Base-by-base conservation (phyloP, 2,888 invertebrate genomes). In the Dorcus hopei region DNA sequence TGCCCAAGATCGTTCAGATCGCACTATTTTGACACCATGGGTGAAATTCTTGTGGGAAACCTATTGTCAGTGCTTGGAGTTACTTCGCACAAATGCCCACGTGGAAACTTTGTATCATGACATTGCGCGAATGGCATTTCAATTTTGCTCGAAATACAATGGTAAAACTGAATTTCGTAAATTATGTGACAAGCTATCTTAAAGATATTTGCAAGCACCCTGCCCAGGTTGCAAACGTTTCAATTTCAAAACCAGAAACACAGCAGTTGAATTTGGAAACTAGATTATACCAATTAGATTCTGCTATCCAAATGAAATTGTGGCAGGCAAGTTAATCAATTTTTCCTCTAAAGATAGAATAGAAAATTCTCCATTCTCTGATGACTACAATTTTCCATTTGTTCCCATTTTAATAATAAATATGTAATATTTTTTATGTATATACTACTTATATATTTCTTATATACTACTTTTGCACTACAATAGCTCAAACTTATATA, bases 1-100 rank as follows among this genome's bases (percentile, higher is more conserved):
- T 78, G 96, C 96, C 0, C 98, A 99, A 79, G 99, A 99, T 77
- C 87, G 98, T 49, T 93, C 93, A 71, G 98, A 99, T 75, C 87
- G 99, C 55, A 97, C 98, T 3, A 97, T 98, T 69, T 82, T 99
- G 43, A 91, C 97, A 61, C 99, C 99, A 54, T 99, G 99, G 99
- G 97, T 99, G 0, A 97, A 98, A 80, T 99, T 99, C 76, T 83
- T 99, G 1, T 99, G 99, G 99, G 99, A 99, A 80, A 97, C 98
- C 0, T 99, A 99, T 77, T 93, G 98, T 70, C 99, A 99, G 76
- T 99, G 98, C 74, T 81, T 99, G 69, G 99, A 99, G 77, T 81
- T 99, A 63, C 81, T 99, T 55, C 87, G 97, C 69, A 97, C 97
- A 45, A 99, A 99, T 75, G 93, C 95, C 0, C 91, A 97, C 67